These are phyloP conservation scores for Amphipoea lucens DNA, from an alignment of 2,888 invertebrate genomes.

Conservation along the genomic window DNA sequence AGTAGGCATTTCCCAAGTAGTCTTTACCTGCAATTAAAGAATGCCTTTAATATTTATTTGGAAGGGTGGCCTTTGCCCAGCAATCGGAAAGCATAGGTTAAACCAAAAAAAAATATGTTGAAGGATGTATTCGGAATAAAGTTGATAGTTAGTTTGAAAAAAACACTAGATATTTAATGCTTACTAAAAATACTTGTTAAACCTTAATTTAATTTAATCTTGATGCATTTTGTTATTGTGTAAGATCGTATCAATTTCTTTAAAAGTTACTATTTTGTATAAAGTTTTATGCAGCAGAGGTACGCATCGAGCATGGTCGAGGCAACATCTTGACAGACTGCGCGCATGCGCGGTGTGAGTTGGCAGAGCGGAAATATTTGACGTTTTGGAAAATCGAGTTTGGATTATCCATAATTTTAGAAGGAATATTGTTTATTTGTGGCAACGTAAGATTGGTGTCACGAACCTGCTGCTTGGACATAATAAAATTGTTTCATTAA, in stretches of 20 bases:
- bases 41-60: not conserved
- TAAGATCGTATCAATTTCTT: no score
- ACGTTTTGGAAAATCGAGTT: no score
- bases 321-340: not conserved
- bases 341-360: not conserved
- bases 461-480: not conserved
- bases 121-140: no score
- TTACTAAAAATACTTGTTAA: no score
- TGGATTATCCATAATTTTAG: no score
- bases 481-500: not conserved
- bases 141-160: no score
- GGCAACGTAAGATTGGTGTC: not conserved
- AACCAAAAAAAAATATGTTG: not conserved
- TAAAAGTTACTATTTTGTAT: not conserved
- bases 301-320: not conserved
- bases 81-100: not conserved
- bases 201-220: no score
- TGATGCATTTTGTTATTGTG: no score
- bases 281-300: not conserved
- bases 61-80: no score
- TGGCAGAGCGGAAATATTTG: not conserved
- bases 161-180: no score
- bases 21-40: conserved; percentile 91
- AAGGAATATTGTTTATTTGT: not conserved
- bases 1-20: conserved; percentile 95